A percentile compares a stretch with the other conserved stretches of the same genome.
Evolutionary conservation across 2,113 vertebrate species (phyloP).

Genomic region (Cottus gobio): DNA sequence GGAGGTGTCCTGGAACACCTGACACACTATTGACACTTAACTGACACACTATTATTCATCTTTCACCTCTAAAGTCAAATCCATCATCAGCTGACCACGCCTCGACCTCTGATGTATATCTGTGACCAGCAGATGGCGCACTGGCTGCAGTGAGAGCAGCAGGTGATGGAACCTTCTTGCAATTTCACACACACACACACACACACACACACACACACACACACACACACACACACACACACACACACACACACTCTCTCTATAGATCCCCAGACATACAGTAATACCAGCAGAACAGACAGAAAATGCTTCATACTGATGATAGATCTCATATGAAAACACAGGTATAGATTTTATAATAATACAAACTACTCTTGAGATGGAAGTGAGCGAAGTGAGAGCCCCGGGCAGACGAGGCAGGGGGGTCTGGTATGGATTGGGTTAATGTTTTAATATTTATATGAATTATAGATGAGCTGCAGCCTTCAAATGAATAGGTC

Average conservation of each 20-base stretch:
- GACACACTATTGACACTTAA: no score
- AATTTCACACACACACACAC: not conserved
- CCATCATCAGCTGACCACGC: constrained; percentile 4
- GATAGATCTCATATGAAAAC: constrained; percentile 5
- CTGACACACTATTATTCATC: not conserved
- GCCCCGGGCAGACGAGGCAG: not conserved
- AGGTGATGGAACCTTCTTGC: constrained; percentile 15
- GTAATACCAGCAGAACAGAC: not conserved
- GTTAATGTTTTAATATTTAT: constrained; percentile 11
- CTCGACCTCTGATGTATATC: not conserved
- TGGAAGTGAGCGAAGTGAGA: not conserved
- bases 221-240: not conserved
- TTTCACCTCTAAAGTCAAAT: not conserved
- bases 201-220: not conserved
- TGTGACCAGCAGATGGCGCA: constrained; percentile 58
- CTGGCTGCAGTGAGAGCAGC: constrained; percentile 7
- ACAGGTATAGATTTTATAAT: constrained; percentile 26
- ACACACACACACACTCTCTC: not conserved
- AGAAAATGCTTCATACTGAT: not conserved
- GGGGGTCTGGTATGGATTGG: not conserved
- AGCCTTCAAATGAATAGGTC: constrained; percentile 15
- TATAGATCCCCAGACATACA: constrained; percentile 20
- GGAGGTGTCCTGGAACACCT: not conserved
- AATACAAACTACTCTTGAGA: not conserved
- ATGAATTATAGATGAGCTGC: constrained; percentile 60